phyloP scores from a whole-genome alignment of 1,140 invertebrate species.

The Microplitis demolitor region DNA sequence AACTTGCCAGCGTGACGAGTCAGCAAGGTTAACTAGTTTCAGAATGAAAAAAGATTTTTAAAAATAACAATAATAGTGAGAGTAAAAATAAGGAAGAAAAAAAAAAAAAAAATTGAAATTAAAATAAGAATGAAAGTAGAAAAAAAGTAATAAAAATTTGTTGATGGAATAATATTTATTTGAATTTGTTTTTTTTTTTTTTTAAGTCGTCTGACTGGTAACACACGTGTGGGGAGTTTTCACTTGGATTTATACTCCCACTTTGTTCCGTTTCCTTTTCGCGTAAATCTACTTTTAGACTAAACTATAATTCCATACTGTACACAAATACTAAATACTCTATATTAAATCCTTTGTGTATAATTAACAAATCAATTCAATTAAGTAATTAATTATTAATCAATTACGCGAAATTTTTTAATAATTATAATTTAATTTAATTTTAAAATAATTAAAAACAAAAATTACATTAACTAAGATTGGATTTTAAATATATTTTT shows the following conservation, averaged over 20 bases:
- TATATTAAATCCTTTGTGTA: not conserved
- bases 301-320: not conserved
- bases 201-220: not conserved
- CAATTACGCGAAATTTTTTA: too few species aligned
- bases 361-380: too few species aligned
- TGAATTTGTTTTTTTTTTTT: not conserved
- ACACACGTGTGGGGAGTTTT: not conserved
- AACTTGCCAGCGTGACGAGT: too few species aligned
- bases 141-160: not conserved
- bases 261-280: slow-evolving; percentile 15
- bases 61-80: too few species aligned
- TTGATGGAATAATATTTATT: not conserved
- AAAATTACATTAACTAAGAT: too few species aligned
- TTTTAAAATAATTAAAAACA: too few species aligned
- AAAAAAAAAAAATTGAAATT: not conserved
- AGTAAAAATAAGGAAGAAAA: too few species aligned
- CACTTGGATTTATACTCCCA: not conserved
- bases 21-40: too few species aligned
- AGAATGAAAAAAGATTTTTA: too few species aligned
- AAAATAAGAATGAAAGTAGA: not conserved
- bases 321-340: not conserved
- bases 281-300: slow-evolving; percentile 27
- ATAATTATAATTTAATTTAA: too few species aligned
- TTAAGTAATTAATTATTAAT: too few species aligned
- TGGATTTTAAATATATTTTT: too few species aligned